Evolutionary conservation across 2,797 vertebrate species (phyloP).

Genomic region (Lagodon rhomboides): DNA sequence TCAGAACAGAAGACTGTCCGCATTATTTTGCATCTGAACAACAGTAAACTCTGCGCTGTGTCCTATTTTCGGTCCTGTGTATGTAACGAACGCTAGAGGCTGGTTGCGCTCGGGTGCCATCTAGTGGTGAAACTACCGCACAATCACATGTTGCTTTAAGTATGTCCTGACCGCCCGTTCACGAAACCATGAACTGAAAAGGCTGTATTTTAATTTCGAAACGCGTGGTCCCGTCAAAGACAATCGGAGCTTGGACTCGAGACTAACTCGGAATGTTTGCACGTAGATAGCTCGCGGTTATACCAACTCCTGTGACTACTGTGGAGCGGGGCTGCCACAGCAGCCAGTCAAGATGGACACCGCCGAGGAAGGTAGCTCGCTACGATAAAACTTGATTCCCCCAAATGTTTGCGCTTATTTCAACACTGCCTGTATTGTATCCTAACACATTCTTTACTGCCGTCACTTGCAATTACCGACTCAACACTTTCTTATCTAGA

Average conservation of each 20-base stretch:
- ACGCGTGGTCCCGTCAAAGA: not conserved
- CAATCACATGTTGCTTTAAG: conserved; percentile 8
- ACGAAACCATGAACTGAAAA: conserved; percentile 14
- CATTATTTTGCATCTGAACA: not conserved
- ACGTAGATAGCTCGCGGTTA: conserved; percentile 39
- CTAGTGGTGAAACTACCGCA: conserved; percentile 35
- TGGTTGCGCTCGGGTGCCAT: conserved; percentile 31
- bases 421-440: accelerated
- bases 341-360: conserved; percentile 93
- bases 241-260: conserved; percentile 1
- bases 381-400: conserved; percentile 36
- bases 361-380: conserved; percentile 91
- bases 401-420: not conserved
- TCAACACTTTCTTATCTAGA: too few relatives aligned
- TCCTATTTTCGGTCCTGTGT: not conserved
- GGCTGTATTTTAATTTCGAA: not conserved
- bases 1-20: not conserved
- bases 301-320: conserved; percentile 17
- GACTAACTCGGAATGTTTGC: conserved; percentile 51
- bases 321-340: conserved; percentile 63
- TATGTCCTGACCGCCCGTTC: conserved; percentile 15
- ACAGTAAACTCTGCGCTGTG: not conserved
- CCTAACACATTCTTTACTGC: accelerated
- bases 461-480: accelerated
- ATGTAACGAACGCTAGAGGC: not conserved